Percentiles rank a stretch among this genome's conserved stretches.
Conservation (phyloP, 2,888 invertebrate genomes). For the Campopleginae sp. region DNA sequence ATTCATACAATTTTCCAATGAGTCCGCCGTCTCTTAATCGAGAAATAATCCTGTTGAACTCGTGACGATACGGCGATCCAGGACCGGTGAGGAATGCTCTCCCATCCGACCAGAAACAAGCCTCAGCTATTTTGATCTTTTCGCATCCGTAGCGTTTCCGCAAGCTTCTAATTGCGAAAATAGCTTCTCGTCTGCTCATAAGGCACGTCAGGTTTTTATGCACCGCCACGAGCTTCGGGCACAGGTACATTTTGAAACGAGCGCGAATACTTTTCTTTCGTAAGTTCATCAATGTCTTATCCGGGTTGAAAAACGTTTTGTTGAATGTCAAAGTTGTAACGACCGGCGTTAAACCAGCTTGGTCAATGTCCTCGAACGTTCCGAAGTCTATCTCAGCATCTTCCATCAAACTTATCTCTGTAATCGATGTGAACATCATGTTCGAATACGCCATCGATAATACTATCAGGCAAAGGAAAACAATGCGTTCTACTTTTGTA, state of each 20-base stretch:
- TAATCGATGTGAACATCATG: conserved; percentile 64
- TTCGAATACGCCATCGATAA: conserved; percentile 63
- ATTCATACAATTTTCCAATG: conserved; percentile 12
- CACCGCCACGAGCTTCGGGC: conserved; percentile 20
- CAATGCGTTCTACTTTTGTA: conserved; percentile 57
- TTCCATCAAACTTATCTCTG: conserved; percentile 40
- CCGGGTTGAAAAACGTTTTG: conserved; percentile 47
- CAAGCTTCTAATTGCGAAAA: background rate
- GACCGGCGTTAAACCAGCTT: conserved; percentile 57
- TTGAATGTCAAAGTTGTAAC: conserved; percentile 22
- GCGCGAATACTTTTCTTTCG: conserved; percentile 33
- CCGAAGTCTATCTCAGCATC: conserved; percentile 38
- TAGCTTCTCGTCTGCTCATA: conserved; percentile 41
- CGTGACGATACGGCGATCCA: conserved; percentile 46
- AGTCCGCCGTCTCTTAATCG: conserved; percentile 6
- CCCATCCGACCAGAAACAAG: conserved; percentile 52
- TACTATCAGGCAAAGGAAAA: conserved; percentile 56
- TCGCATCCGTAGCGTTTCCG: background rate
- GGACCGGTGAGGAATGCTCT: conserved; percentile 39
- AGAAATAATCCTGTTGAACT: background rate
- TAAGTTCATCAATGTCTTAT: conserved; percentile 40
- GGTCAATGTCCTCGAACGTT: conserved; percentile 63
- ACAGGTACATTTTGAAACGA: conserved; percentile 6
- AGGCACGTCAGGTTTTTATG: conserved; percentile 57
- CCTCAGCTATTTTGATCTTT: conserved; percentile 38